A percentile compares a stretch with the other conserved stretches of the same genome.
Evolutionary conservation across 2,113 vertebrate species (phyloP).

Genomic region (Synodontis membranacea): DNA sequence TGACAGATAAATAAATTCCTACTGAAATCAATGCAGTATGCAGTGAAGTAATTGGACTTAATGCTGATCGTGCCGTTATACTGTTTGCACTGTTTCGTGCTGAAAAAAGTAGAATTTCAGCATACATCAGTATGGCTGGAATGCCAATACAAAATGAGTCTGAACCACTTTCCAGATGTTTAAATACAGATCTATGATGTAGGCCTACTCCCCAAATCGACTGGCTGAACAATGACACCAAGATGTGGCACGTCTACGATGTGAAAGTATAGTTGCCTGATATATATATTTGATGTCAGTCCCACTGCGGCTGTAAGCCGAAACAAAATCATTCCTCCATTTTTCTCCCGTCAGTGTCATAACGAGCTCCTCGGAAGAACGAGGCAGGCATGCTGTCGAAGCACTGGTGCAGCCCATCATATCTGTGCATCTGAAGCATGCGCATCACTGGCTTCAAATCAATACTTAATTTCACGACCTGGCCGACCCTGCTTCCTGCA

Average conservation of each 20-base stretch:
- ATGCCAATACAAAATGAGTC: background rate
- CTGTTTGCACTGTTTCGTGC: background rate
- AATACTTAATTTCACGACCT: constrained; percentile 41
- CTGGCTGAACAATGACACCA: background rate
- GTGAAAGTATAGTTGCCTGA: background rate
- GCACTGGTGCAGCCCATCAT: background rate
- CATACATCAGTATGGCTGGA: no score
- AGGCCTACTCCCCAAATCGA: background rate
- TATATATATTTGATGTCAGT: background rate
- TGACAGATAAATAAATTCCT: background rate
- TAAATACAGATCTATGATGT: background rate
- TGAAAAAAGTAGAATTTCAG: background rate
- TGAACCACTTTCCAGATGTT: background rate
- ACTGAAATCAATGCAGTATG: background rate
- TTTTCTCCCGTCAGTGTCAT: constrained; percentile 23
- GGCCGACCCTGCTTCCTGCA: constrained; percentile 7
- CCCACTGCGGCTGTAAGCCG: background rate
- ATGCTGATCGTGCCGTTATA: background rate
- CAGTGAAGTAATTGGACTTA: background rate
- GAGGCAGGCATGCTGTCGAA: background rate
- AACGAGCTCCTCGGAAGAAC: background rate
- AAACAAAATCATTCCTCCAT: background rate
- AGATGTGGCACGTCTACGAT: background rate
- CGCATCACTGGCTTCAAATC: constrained; percentile 27
- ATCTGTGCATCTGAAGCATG: constrained; percentile 12